phyloP scores from a whole-genome alignment of 2,888 invertebrate species.

The Mythimna lalbum region DNA sequence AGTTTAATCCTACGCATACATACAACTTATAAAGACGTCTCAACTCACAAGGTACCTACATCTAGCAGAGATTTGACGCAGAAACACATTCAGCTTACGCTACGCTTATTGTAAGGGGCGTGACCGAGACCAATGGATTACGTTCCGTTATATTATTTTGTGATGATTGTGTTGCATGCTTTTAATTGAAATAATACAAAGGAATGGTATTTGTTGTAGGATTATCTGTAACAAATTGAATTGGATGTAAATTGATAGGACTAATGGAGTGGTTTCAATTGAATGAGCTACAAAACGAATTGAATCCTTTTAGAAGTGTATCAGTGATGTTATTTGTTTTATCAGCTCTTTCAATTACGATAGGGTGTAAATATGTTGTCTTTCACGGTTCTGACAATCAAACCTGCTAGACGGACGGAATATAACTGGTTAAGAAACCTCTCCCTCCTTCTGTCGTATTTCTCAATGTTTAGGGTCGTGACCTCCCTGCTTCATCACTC shows the following conservation, averaged over 20 bases:
- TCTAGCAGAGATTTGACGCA: slow-evolving; percentile 33
- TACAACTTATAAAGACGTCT: slow-evolving; percentile 45
- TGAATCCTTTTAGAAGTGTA: too few relatives aligned
- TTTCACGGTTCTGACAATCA: background rate
- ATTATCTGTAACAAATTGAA: background rate
- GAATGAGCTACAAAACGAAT: too few relatives aligned
- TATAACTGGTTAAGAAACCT: too few relatives aligned
- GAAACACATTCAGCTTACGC: slow-evolving; percentile 44
- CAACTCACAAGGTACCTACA: slow-evolving; percentile 8
- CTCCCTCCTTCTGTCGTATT: too few relatives aligned
- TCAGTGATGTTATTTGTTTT: background rate
- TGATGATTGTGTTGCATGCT: slow-evolving; percentile 37
- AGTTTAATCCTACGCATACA: slow-evolving; percentile 50
- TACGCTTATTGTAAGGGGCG: slow-evolving; percentile 36
- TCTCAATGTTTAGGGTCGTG: too few relatives aligned
- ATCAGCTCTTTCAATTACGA: background rate
- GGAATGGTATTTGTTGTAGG: slow-evolving; percentile 6
- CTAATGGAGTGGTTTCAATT: background rate
- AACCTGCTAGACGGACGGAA: background rate
- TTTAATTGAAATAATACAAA: slow-evolving; percentile 25
- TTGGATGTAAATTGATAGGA: background rate
- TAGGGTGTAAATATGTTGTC: background rate
- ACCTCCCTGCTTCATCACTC: too few relatives aligned
- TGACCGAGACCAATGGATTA: slow-evolving; percentile 55
- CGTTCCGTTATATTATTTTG: slow-evolving; percentile 22